phyloP scores from a whole-genome alignment of 2,113 vertebrate genomes.

The Nycticorax nycticorax region DNA sequence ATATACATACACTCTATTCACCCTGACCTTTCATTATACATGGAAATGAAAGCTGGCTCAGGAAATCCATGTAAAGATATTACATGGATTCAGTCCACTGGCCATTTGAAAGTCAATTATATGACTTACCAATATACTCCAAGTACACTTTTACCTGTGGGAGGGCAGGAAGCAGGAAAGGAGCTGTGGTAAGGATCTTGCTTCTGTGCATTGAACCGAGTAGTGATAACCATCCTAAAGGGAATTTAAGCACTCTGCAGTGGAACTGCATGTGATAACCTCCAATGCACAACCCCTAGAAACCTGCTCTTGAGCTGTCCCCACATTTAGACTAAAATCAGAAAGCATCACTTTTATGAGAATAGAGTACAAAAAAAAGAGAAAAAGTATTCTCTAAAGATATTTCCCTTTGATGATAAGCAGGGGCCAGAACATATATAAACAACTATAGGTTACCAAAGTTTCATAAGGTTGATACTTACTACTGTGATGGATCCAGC shows the following conservation, averaged over 20 bases:
- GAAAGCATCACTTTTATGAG: background rate
- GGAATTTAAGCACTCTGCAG: background rate
- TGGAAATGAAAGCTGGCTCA: background rate
- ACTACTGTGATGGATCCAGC: background rate
- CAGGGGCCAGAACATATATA: background rate
- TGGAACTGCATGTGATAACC: background rate
- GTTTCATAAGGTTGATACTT: background rate
- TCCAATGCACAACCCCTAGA: background rate
- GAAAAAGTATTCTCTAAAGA: background rate
- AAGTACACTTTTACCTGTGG: background rate
- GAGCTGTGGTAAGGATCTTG: background rate
- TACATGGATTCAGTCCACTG: background rate
- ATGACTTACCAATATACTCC: background rate
- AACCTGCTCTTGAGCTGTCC: background rate
- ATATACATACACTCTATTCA: fast-evolving
- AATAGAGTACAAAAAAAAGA: background rate
- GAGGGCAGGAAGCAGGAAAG: background rate
- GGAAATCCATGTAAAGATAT: background rate
- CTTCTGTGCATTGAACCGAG: background rate
- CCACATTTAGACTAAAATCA: background rate
- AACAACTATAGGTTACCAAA: background rate
- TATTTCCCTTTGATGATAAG: background rate
- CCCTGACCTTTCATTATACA: background rate
- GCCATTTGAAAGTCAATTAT: background rate
- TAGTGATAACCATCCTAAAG: background rate